Evolutionary conservation across 2,797 vertebrate species (phyloP).

Genomic region (Myripristis murdjan): DNA sequence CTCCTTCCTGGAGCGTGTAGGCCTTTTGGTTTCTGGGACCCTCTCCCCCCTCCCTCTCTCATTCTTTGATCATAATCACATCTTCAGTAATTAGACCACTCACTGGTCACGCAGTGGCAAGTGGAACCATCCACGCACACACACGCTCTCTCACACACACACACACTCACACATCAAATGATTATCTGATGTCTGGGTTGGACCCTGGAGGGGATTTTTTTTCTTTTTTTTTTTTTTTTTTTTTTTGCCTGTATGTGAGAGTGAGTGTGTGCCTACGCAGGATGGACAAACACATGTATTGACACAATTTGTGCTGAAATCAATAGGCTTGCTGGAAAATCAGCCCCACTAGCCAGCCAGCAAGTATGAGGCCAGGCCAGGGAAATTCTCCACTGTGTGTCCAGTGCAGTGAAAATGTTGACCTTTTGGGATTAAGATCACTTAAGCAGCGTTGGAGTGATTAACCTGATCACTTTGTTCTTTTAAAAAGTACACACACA

Average conservation of each 20-base stretch:
- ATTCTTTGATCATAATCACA: conserved; percentile 30
- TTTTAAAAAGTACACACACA: background rate
- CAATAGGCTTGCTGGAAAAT: conserved; percentile 48
- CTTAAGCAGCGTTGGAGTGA: conserved; percentile 6
- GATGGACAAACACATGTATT: background rate
- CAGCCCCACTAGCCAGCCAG: conserved; percentile 6
- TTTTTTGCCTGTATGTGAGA: too few relatives aligned
- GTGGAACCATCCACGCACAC: conserved; percentile 3
- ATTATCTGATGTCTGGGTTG: conserved; percentile 9
- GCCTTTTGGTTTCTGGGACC: conserved; percentile 2
- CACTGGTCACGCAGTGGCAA: conserved; percentile 19
- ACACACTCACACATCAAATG: background rate
- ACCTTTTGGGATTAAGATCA: conserved; percentile 7
- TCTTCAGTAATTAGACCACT: conserved; percentile 25
- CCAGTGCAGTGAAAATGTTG: conserved; percentile 6
- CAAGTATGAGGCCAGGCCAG: conserved; percentile 3
- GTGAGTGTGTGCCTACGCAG: background rate
- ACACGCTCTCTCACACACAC: too few relatives aligned
- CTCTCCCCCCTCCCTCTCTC: background rate
- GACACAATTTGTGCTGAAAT: conserved; percentile 29
- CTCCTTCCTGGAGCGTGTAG: conserved; percentile 33
- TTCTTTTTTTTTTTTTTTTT: too few relatives aligned
- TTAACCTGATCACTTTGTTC: background rate
- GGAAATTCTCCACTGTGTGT: conserved; percentile 11
- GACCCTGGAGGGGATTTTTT: background rate